Conservation (phyloP, 2,113 vertebrate species). For the Perognathus longimembris region DNA sequence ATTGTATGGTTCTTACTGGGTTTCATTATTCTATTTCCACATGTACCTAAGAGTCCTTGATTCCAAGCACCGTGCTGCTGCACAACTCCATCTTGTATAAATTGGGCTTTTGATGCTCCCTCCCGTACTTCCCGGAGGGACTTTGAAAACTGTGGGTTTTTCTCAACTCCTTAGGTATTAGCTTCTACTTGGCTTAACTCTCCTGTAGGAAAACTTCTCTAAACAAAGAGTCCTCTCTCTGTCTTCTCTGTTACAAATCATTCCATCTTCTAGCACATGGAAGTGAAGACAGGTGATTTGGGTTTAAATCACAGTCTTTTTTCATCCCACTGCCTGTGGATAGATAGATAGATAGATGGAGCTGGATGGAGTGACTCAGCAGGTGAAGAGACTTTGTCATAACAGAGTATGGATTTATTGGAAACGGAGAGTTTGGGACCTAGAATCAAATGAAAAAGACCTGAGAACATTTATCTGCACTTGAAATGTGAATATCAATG, state of each 20-base stretch:
- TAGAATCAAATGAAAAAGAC: constrained; percentile 38
- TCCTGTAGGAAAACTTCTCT: background rate
- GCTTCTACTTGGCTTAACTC: background rate
- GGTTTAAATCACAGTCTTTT: constrained; percentile 24
- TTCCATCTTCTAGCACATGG: background rate
- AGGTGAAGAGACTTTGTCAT: constrained; percentile 50
- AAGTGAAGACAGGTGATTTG: constrained; percentile 38
- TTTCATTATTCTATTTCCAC: too few relatives aligned
- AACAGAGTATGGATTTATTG: background rate
- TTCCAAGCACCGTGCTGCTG: too few relatives aligned
- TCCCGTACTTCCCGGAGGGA: background rate
- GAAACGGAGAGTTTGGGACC: constrained; percentile 7
- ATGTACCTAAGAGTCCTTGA: background rate
- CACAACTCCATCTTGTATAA: background rate
- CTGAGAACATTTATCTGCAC: constrained; percentile 57
- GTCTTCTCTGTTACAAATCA: constrained; percentile 2
- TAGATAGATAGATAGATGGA: background rate
- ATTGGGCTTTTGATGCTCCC: background rate
- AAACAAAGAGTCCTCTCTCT: constrained; percentile 7
- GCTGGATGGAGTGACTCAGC: constrained; percentile 33
- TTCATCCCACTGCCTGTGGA: background rate
- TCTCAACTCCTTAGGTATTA: background rate
- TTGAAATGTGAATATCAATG: constrained; percentile 64
- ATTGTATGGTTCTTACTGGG: background rate
- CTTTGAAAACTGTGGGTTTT: background rate